Conservation (phyloP, 2,888 invertebrate genomes). For the Baronia brevicornis region DNA sequence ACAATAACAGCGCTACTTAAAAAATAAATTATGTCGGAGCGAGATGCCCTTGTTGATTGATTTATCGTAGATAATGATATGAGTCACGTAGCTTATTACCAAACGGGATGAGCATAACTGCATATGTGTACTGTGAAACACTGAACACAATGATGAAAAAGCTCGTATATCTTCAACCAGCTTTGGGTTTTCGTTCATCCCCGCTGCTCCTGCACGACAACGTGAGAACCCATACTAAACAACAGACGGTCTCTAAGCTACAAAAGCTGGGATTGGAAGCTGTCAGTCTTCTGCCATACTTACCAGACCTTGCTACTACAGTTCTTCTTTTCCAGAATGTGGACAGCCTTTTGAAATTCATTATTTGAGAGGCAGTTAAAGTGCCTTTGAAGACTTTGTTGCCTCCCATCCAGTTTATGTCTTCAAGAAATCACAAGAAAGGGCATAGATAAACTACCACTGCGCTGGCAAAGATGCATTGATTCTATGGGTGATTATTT, state of each 20-base stretch:
- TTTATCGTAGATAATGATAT: no score
- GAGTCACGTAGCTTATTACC: no score
- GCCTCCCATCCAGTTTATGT: constrained; percentile 8
- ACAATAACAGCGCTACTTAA: no score
- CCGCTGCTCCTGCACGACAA: constrained; percentile 3
- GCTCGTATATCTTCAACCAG: constrained; percentile 4
- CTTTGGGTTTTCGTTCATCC: background rate
- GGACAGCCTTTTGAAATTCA: constrained; percentile 8
- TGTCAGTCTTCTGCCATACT: constrained; percentile 14
- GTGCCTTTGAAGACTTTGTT: constrained; percentile 9
- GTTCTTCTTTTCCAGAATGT: constrained; percentile 2
- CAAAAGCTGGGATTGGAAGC: constrained; percentile 14
- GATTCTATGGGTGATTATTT: constrained; percentile 1
- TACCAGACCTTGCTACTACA: constrained; percentile 11
- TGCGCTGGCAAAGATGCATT: constrained; percentile 11
- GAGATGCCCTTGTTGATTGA: no score
- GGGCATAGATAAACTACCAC: constrained; percentile 10
- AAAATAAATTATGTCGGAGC: no score
- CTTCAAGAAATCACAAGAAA: no score
- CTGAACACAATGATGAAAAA: constrained; percentile 10
- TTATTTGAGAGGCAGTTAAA: constrained; percentile 9
- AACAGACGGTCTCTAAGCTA: constrained; percentile 7
- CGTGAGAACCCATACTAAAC: background rate
- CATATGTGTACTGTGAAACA: constrained; percentile 13
- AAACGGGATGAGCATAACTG: no score